Base-by-base conservation (phyloP, 2,113 vertebrate species). In the Struthio camelus region DNA sequence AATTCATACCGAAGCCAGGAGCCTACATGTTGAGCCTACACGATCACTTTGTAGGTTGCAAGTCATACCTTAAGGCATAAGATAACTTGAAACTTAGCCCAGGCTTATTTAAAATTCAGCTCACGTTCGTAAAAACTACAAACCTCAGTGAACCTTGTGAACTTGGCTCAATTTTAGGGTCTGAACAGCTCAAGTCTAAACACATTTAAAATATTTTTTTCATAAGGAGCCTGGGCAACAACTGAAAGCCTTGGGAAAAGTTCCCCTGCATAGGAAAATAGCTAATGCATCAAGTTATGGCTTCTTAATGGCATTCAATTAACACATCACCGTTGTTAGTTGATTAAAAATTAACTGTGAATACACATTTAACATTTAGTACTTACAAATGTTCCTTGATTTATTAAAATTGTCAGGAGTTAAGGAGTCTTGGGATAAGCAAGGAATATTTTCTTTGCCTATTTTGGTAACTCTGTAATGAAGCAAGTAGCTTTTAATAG, bases 271-370 rank as follows among this genome's bases (percentile, higher is more conserved):
- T 95, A 97, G 94, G 77, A 97, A 97, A 97, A 96, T 59, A 98
- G 97, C 97, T 96, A 98, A 98, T 97, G 96, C 94, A 98, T 98
- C 97, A 98, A 97, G 96, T 97, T 97, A 98, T 96, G 96, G 96
- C 97, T 98, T 98, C 96, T 96, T 98, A 98, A 97, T 98, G 94
- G 97, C 97, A 97, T 98, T 98, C 97, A 97, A 98, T 98, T 98
- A 98, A 98, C 96, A 98, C 91, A 95, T 98, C 97, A 97, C 97
- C 87, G 82, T 98, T 98, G 98, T 98, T 98, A 98, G 97, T 97
- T 98, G 98, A 98, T 98, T 98, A 98, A 98, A 98, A 98, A 98
- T 98, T 98, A 98, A 98, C 97, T 97, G 96, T 97, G 98, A 98
- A 98, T 98, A 97, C 97, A 96, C 95, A 97, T 98, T 98, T 97